Percentiles rank a stretch among this genome's conserved stretches.
These are phyloP conservation scores for Poeciliopsis gracilis DNA, from an alignment of 2,797 vertebrate genomes.

Conservation along the genomic window DNA sequence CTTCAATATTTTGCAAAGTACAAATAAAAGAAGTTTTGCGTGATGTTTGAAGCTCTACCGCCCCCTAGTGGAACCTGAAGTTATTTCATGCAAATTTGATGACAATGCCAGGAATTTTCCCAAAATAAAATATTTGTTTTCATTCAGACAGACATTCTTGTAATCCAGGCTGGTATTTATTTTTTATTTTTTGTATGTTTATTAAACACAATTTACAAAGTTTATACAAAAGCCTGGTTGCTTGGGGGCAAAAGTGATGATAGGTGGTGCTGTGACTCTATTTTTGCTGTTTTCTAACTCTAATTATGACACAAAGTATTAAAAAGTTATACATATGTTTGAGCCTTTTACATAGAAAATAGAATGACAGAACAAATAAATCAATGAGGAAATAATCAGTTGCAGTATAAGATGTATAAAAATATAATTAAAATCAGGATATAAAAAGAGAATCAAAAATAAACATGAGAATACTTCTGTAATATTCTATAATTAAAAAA, in stretches of 20 bases:
- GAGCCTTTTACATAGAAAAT: neutral
- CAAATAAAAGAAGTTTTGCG: neutral
- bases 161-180: neutral
- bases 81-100: neutral
- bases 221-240: neutral
- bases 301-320: neutral
- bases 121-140: neutral
- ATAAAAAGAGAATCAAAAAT: neutral
- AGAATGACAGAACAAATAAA: neutral
- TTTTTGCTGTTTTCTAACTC: neutral
- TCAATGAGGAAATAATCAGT: neutral
- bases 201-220: neutral
- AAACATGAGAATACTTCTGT: neutral
- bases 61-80: constrained; percentile 51
- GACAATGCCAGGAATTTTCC: accelerated
- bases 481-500: neutral
- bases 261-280: neutral
- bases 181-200: neutral
- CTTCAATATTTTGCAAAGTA: neutral
- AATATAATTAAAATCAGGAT: neutral
- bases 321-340: neutral
- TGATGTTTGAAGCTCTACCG: constrained; percentile 34
- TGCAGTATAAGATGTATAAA: neutral
- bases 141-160: neutral
- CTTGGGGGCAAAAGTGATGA: neutral